These are phyloP conservation scores for Operophtera brumata DNA, from an alignment of 2,888 invertebrate species.

Conservation along the genomic window DNA sequence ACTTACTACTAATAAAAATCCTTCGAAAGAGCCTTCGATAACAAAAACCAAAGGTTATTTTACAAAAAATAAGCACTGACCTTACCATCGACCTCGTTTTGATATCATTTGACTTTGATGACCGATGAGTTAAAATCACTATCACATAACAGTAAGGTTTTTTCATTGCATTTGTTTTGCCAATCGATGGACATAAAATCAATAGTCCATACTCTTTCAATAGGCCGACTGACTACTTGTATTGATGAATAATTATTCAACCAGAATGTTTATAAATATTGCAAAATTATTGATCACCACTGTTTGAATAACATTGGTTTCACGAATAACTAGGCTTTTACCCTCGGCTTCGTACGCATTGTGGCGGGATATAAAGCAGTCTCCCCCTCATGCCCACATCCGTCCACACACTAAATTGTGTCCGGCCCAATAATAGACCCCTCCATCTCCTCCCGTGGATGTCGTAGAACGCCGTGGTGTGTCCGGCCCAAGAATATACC, in stretches of 20 bases:
- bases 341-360: too few species aligned
- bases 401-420: too few species aligned
- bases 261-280: constrained; percentile 54
- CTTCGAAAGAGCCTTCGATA: too few species aligned
- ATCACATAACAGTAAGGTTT: constrained; percentile 41
- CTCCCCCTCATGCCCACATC: too few species aligned
- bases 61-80: constrained; percentile 13
- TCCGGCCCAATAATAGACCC: too few species aligned
- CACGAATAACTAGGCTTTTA: too few species aligned
- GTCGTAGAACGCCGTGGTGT: too few species aligned
- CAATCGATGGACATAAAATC: constrained; percentile 27
- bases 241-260: constrained; percentile 38
- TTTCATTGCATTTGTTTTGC: constrained; percentile 13
- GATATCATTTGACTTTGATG: constrained; percentile 37
- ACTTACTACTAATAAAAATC: too few species aligned
- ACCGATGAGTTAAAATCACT: constrained; percentile 47
- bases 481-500: too few species aligned
- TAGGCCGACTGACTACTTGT: constrained; percentile 23
- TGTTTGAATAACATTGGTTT: constrained; percentile 43
- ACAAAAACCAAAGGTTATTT: background rate
- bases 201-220: constrained; percentile 36
- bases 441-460: too few species aligned
- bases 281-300: constrained; percentile 40
- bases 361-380: too few species aligned
- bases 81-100: constrained; percentile 40